phyloP scores from a whole-genome alignment of 2,113 vertebrate genomes.

The Callipepla squamata region DNA sequence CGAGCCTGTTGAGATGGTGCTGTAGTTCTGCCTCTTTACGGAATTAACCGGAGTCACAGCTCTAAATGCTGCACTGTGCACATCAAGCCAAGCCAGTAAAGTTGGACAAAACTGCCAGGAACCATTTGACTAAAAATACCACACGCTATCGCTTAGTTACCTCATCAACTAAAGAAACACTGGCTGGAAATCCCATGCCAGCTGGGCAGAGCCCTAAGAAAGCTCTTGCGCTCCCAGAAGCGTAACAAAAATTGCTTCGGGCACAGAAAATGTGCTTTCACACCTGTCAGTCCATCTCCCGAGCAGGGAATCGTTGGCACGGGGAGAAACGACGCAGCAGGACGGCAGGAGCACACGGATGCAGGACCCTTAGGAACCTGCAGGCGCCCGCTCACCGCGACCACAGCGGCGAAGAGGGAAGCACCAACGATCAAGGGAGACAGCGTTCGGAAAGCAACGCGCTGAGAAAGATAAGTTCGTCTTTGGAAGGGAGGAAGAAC shows the following conservation, averaged over 20 bases:
- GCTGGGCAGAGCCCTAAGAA: conserved; percentile 4
- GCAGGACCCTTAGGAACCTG: not conserved
- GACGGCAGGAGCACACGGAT: not conserved
- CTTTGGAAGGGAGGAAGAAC: not conserved
- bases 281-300: not conserved
- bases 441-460: not conserved
- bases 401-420: no score
- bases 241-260: not conserved
- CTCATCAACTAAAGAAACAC: not conserved
- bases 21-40: not conserved
- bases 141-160: not conserved
- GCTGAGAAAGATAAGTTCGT: conserved; percentile 4
- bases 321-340: accelerated
- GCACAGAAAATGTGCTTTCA: not conserved
- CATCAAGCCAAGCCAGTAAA: not conserved
- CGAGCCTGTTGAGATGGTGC: not conserved
- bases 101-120: not conserved
- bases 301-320: not conserved
- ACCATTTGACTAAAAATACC: conserved; percentile 4
- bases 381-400: no score
- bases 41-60: not conserved
- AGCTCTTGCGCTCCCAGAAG: not conserved
- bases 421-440: conserved; percentile 21
- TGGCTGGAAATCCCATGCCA: not conserved
- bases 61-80: not conserved